These are phyloP conservation scores for Hoplodrina blanda DNA, from an alignment of 2,888 invertebrate species.

Conservation along the genomic window DNA sequence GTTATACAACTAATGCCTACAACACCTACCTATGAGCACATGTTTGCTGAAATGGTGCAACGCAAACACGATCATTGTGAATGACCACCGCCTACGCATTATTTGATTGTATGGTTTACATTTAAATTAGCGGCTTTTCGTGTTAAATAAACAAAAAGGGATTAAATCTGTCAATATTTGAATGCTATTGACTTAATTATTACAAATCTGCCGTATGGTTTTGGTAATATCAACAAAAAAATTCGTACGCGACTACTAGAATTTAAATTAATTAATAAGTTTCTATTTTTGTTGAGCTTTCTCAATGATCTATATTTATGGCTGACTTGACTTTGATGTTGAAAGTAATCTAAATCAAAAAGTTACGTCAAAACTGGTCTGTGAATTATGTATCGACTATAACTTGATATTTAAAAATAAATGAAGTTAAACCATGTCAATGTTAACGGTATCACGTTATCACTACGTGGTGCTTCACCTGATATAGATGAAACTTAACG, in stretches of 20 bases:
- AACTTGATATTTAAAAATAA: slow-evolving; percentile 42
- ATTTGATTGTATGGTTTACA: slow-evolving; percentile 12
- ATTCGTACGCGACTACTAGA: background rate
- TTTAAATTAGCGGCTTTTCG: slow-evolving; percentile 13
- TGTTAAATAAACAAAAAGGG: slow-evolving; percentile 5
- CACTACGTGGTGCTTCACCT: background rate
- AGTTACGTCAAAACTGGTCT: slow-evolving; percentile 41
- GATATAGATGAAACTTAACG: background rate
- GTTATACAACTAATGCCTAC: slow-evolving; percentile 48
- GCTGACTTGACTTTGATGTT: slow-evolving; percentile 35
- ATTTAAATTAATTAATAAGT: slow-evolving; percentile 16
- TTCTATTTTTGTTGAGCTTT: slow-evolving; percentile 31
- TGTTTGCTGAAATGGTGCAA: slow-evolving; percentile 48
- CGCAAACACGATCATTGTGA: slow-evolving; percentile 37
- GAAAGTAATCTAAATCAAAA: slow-evolving; percentile 54
- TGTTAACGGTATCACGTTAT: slow-evolving; percentile 42
- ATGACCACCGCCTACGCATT: slow-evolving; percentile 20
- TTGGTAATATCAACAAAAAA: background rate
- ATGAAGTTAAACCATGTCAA: slow-evolving; percentile 40
- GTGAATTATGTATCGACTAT: slow-evolving; percentile 38
- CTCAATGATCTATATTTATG: slow-evolving; percentile 29
- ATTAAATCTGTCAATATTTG: slow-evolving; percentile 5
- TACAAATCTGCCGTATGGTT: slow-evolving; percentile 3
- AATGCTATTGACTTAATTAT: background rate
- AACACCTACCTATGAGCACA: slow-evolving; percentile 11